These are phyloP conservation scores for Caenorhabditis panamensis DNA, from an alignment of 2,888 invertebrate species.

Conservation along the genomic window DNA sequence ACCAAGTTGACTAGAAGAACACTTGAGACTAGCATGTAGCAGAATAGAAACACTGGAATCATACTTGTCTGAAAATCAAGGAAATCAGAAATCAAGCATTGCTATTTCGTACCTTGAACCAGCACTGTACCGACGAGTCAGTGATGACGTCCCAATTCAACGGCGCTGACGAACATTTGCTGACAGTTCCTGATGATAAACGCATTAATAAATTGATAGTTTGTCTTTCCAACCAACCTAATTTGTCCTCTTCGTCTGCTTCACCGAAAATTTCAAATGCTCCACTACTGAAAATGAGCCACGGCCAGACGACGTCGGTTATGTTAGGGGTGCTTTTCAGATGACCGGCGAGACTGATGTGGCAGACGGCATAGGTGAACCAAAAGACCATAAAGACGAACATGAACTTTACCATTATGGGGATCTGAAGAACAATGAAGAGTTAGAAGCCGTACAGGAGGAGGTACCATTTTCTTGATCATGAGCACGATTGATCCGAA, in stretches of 20 bases:
- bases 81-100: background rate
- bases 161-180: conserved; percentile 58
- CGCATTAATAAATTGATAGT: too few species aligned
- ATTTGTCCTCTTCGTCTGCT: conserved; percentile 64
- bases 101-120: conserved; percentile 57
- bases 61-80: conserved; percentile 59
- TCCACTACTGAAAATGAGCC: conserved; percentile 68
- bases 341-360: conserved; percentile 66
- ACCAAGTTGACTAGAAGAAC: conserved; percentile 69
- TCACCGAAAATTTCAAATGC: conserved; percentile 73
- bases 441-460: too few species aligned
- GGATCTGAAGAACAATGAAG: conserved; percentile 48
- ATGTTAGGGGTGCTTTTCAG: conserved; percentile 62
- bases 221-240: conserved; percentile 27
- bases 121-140: conserved; percentile 65
- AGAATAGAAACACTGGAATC: conserved; percentile 67
- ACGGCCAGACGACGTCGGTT: conserved; percentile 63
- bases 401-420: conserved; percentile 67
- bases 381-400: conserved; percentile 70
- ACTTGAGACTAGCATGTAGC: conserved; percentile 68
- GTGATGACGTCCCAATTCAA: conserved; percentile 61
- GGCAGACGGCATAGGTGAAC: conserved; percentile 67
- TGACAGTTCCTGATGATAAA: conserved; percentile 43
- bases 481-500: conserved; percentile 68
- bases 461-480: conserved; percentile 68